Evolutionary conservation across 2,797 vertebrate genomes (phyloP).

Genomic region (Percopsis omiscomaycus): DNA sequence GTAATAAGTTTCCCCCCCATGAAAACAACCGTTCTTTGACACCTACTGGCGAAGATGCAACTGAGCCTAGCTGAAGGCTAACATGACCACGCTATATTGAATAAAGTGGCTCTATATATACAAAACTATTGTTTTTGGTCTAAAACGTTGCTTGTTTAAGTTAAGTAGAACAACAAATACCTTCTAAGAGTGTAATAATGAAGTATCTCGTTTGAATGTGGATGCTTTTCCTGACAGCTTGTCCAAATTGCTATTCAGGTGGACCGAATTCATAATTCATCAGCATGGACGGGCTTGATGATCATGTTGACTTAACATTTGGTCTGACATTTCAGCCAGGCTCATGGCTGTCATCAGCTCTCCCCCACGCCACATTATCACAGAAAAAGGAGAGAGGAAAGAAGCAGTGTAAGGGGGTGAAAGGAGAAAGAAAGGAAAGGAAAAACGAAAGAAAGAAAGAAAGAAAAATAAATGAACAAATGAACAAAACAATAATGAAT

Average conservation of each 20-base stretch:
- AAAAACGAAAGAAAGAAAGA: not conserved
- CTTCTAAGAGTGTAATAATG: no score
- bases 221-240: constrained; percentile 13
- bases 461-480: not conserved
- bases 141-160: no score
- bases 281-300: constrained; percentile 66
- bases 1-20: no score
- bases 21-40: no score
- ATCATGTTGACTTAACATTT: constrained; percentile 85
- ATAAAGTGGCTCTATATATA: no score
- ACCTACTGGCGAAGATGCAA: no score
- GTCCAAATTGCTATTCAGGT: constrained; percentile 65
- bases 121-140: no score
- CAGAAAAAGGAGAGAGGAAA: constrained; percentile 60
- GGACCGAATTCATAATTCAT: constrained; percentile 76
- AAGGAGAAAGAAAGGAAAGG: not conserved
- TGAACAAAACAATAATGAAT: no score
- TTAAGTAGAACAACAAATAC: not conserved
- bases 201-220: constrained; percentile 32
- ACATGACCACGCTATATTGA: no score
- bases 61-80: no score
- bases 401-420: not conserved
- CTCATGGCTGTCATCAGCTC: constrained; percentile 75
- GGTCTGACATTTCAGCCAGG: constrained; percentile 80
- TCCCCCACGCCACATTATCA: constrained; percentile 70